Conservation (phyloP, 2,113 vertebrate genomes). For the Poecile atricapillus region DNA sequence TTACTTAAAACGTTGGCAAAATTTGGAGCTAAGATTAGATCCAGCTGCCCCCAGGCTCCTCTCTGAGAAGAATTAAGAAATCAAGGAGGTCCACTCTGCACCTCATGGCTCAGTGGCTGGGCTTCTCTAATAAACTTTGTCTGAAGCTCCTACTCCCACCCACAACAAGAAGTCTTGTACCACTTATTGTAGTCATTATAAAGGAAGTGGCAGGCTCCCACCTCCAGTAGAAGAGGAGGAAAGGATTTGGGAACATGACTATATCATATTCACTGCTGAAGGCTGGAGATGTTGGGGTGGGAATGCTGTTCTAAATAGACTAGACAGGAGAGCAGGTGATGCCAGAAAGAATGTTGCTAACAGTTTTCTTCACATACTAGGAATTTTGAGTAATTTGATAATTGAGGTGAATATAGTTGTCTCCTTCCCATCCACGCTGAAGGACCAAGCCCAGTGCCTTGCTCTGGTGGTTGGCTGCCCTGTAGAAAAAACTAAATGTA, state of each 20-base stretch:
- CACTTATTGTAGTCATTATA: neutral
- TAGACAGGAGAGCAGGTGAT: neutral
- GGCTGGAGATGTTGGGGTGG: neutral
- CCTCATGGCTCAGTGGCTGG: neutral
- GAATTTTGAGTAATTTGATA: neutral
- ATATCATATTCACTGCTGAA: neutral
- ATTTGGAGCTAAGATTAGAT: neutral
- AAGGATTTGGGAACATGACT: neutral
- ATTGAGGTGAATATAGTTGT: neutral
- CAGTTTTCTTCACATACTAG: neutral
- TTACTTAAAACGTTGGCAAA: neutral
- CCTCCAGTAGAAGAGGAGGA: neutral
- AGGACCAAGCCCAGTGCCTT: neutral
- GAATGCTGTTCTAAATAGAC: neutral
- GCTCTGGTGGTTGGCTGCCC: neutral
- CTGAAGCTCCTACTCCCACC: neutral
- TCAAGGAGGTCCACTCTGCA: neutral
- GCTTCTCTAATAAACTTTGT: neutral
- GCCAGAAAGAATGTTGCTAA: neutral
- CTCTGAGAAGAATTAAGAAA: neutral
- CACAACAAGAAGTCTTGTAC: fast-evolving
- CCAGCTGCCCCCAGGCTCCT: neutral
- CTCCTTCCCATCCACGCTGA: neutral
- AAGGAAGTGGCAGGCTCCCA: neutral
- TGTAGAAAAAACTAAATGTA: neutral